Evolutionary conservation across 2,888 invertebrate genomes (phyloP), one percentile per base, ranked within the genome.

Genomic region (Amblyteles armatorius): DNA sequence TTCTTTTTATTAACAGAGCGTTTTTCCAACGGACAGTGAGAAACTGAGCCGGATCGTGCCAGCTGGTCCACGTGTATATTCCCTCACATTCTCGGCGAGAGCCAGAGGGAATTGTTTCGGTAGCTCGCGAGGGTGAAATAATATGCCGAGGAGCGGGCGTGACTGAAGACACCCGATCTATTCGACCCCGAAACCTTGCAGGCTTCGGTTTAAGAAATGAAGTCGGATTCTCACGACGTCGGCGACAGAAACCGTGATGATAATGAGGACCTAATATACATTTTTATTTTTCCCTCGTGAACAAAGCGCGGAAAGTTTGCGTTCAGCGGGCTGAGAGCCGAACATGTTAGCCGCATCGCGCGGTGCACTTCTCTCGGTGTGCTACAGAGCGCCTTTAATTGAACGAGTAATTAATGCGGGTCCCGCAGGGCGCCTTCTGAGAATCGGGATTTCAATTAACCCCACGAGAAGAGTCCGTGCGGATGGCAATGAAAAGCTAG

Each of bases 351-450:
- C 63, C 71, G 68, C 55, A 29, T 36, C 65, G 67, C 13, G 67
- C 65, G 63, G 36, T 52, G 73, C 73, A 57, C 33, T 67, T n/a
- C 16, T 26, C 57, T 36, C 52, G 16, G 40, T 55, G 48, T 52
- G 16, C 48, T 52, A 29, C 79, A 52, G 72, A 19, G 72, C 26
- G 52, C 44, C 57, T 79, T 80, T 80, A 81, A 87, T 86, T 83
- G 50, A 87, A 68, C 63, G 77, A 22, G 69, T 87, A 85, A 88
- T 87, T 87, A 87, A 87, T 87, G 85, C 82, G 79, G 82, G 72
- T 52, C 36, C 71, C 68, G 19, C 36, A 22, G 68, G 73, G 55
- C 29, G 79, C 33, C 52, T 60, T 80, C 79, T 72, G 71, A 83
- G 71, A 87, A 82, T 84, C 76, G 50, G 68, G 52, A 82, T 82